phyloP scores from a whole-genome alignment of 1,140 invertebrate species.

The Eciton burchellii region DNA sequence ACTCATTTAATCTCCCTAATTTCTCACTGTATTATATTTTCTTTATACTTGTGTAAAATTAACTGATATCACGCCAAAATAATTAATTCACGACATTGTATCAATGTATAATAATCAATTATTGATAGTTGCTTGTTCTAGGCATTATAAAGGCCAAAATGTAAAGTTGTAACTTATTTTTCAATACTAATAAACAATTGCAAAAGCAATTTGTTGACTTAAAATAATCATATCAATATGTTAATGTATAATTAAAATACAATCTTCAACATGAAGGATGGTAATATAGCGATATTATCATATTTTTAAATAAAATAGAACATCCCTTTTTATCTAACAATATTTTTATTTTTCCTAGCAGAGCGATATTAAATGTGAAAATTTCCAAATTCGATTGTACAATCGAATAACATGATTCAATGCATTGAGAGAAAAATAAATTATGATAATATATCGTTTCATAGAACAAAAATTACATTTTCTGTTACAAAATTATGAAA shows the following conservation, averaged over 20 bases:
- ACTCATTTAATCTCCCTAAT: conserved; percentile 38
- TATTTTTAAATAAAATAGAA: conserved; percentile 70
- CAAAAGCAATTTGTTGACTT: conserved; percentile 23
- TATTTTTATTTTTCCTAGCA: conserved; percentile 57
- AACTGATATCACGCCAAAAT: no score
- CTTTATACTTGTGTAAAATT: conserved; percentile 32
- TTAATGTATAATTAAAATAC: conserved; percentile 32
- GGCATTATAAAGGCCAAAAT: conserved; percentile 40
- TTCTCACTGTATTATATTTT: conserved; percentile 34
- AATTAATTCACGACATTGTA: conserved; percentile 37
- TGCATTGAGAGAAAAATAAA: conserved; percentile 14
- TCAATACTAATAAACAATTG: conserved; percentile 53
- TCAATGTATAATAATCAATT: conserved; percentile 3
- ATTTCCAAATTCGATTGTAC: conserved; percentile 64
- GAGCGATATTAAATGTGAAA: conserved; percentile 68
- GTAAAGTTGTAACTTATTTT: conserved; percentile 54
- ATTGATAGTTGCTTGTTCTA: conserved; percentile 34
- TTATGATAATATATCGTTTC: background rate
- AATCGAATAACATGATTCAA: conserved; percentile 39
- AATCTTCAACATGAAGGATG: conserved; percentile 30
- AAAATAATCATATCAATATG: conserved; percentile 43
- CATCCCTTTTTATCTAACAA: conserved; percentile 69
- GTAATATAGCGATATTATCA: background rate
- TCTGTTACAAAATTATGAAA: conserved; percentile 34
- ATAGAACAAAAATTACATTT: background rate